phyloP scores from a whole-genome alignment of 2,113 vertebrate species.

The Oostethus manadensis region DNA sequence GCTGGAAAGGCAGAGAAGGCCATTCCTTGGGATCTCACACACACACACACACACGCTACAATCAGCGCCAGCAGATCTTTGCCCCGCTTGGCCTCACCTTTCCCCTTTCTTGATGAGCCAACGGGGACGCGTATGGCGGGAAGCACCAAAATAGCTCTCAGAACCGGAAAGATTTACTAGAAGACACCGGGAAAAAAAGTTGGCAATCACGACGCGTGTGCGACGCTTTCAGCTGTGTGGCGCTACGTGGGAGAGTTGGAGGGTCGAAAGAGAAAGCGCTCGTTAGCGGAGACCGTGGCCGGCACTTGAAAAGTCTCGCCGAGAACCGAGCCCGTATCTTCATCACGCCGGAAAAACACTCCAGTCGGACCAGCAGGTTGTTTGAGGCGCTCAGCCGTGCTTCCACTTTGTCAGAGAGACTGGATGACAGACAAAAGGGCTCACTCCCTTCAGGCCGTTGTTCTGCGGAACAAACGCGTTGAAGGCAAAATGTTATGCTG shows the following conservation, averaged over 20 bases:
- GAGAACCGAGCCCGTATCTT: slow-evolving; percentile 30
- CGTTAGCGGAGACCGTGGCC: slow-evolving; percentile 22
- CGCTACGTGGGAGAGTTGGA: slow-evolving; percentile 25
- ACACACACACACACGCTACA: too few species aligned
- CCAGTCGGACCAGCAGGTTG: too few species aligned
- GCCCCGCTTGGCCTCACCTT: slow-evolving; percentile 18
- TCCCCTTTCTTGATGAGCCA: slow-evolving; percentile 43
- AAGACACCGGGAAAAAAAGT: slow-evolving; percentile 8
- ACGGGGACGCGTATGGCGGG: slow-evolving; percentile 24
- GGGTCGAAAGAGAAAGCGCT: slow-evolving; percentile 17
- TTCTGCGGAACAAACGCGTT: too few species aligned
- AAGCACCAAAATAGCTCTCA: slow-evolving; percentile 47
- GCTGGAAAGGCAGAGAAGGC: slow-evolving; percentile 4
- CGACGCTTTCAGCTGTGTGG: slow-evolving; percentile 35
- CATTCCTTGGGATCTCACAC: slow-evolving; percentile 7
- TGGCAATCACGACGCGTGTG: slow-evolving; percentile 37
- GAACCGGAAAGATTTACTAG: slow-evolving; percentile 43
- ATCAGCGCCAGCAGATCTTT: background rate
- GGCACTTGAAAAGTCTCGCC: slow-evolving; percentile 24
- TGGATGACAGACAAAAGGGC: too few species aligned
- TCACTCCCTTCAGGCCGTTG: too few species aligned
- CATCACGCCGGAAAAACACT: too few species aligned
- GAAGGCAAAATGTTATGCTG: too few species aligned
- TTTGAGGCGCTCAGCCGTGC: too few species aligned
- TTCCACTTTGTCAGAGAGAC: too few species aligned